Percentiles rank a stretch among this genome's conserved stretches.
phyloP scores from a whole-genome alignment of 1,140 invertebrate genomes.

The Macrobrachium rosenbergii region DNA sequence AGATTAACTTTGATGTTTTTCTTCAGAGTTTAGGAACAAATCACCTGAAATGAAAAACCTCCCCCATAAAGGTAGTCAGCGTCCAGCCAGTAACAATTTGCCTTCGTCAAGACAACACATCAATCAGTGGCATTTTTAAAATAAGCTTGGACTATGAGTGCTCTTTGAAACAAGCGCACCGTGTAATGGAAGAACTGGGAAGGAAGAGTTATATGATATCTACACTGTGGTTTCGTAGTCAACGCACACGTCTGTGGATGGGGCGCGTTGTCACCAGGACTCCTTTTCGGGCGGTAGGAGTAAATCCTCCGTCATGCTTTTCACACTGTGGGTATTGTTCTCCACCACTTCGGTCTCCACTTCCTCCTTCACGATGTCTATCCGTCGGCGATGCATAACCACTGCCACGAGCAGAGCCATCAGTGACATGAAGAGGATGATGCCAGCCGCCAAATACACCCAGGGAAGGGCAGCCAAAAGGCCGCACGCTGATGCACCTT shows the following conservation, averaged over 20 bases:
- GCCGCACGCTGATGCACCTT: slow-evolving; percentile 64
- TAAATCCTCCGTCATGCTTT: slow-evolving; percentile 61
- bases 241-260: slow-evolving; percentile 61
- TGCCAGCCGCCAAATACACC: slow-evolving; percentile 59
- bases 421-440: slow-evolving; percentile 53
- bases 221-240: slow-evolving; percentile 66
- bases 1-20: no score
- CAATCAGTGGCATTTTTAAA: no score
- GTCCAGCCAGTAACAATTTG: no score
- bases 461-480: slow-evolving; percentile 63
- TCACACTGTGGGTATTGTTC: slow-evolving; percentile 64
- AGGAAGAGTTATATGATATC: neutral
- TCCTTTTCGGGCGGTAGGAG: slow-evolving; percentile 64
- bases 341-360: slow-evolving; percentile 53
- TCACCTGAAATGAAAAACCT: no score
- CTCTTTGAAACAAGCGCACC: neutral
- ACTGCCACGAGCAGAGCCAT: slow-evolving; percentile 61
- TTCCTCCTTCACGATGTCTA: slow-evolving; percentile 49
- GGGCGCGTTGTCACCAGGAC: slow-evolving; percentile 65
- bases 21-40: no score
- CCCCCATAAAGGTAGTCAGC: no score
- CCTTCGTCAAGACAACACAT: no score
- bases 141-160: neutral
- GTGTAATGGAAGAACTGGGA: neutral
- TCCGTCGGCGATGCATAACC: slow-evolving; percentile 53